Evolutionary conservation across 2,888 invertebrate genomes (phyloP).

Genomic region (Epistrophe eligans): DNA sequence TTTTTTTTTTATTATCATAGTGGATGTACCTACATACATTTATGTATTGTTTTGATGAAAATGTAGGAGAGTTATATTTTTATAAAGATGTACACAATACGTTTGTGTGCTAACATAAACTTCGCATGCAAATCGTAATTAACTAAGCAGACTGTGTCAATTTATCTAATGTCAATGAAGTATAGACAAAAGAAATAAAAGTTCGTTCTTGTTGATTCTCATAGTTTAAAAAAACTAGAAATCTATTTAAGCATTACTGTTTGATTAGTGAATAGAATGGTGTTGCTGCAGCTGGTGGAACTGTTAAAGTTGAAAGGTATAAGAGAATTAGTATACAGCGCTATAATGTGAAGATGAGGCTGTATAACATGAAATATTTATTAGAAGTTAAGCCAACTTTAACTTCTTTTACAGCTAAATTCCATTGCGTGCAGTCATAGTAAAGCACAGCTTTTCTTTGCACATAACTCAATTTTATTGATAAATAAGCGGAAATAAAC

Average conservation of each 20-base stretch:
- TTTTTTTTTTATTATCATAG: slow-evolving; percentile 5
- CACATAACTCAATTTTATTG: too few species aligned
- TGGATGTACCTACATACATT: not conserved
- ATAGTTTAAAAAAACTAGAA: not conserved
- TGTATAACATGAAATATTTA: too few species aligned
- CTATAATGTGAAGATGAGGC: too few species aligned
- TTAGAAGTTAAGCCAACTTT: too few species aligned
- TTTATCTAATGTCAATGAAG: not conserved
- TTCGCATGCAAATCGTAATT: not conserved
- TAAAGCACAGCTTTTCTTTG: too few species aligned
- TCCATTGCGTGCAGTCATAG: too few species aligned
- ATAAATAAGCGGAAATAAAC: not conserved
- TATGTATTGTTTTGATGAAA: not conserved
- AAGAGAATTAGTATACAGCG: too few species aligned
- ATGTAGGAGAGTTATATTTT: not conserved
- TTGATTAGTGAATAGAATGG: too few species aligned
- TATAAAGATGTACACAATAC: not conserved
- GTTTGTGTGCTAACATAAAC: not conserved
- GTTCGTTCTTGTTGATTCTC: slow-evolving; percentile 27
- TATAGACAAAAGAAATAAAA: not conserved
- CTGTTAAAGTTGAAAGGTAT: too few species aligned
- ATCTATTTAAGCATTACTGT: not conserved
- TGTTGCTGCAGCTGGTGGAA: too few species aligned
- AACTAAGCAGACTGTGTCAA: not conserved
- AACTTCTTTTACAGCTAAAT: too few species aligned